Conservation (phyloP, 2,888 invertebrate genomes). For the Diachrysia chrysitis region DNA sequence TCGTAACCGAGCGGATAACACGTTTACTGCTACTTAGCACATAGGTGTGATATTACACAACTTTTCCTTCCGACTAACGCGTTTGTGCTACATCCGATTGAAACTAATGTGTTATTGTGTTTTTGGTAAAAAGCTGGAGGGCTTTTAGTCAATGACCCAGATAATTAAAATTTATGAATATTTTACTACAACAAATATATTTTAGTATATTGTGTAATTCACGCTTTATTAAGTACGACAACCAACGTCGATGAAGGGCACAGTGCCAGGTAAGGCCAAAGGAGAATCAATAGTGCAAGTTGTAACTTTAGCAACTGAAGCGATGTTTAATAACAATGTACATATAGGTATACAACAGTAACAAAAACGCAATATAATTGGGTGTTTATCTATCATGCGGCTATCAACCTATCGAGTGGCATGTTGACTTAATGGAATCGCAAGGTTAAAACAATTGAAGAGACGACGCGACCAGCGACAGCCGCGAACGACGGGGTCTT, state of each 20-base stretch:
- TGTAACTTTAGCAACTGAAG: neutral
- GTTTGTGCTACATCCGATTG: slow-evolving; percentile 58
- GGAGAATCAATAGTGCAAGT: too few relatives aligned
- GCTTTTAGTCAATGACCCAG: neutral
- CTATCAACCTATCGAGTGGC: slow-evolving; percentile 65
- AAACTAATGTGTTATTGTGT: slow-evolving; percentile 43
- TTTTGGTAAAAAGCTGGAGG: slow-evolving; percentile 9
- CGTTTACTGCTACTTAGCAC: slow-evolving; percentile 75
- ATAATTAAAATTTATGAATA: neutral
- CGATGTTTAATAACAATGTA: neutral
- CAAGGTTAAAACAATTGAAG: slow-evolving; percentile 83
- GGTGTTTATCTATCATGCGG: slow-evolving; percentile 59
- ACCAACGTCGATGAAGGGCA: neutral
- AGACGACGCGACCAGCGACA: slow-evolving; percentile 60
- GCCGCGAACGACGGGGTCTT: slow-evolving; percentile 63
- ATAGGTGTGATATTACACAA: slow-evolving; percentile 82
- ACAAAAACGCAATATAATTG: slow-evolving; percentile 38
- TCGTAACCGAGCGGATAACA: slow-evolving; percentile 62
- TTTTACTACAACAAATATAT: too few relatives aligned
- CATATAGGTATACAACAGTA: slow-evolving; percentile 28
- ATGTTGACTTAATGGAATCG: slow-evolving; percentile 74
- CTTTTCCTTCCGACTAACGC: slow-evolving; percentile 67
- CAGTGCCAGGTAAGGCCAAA: neutral
- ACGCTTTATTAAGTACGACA: neutral
- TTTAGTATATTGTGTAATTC: too few relatives aligned